These are phyloP conservation scores for Fratercula arctica DNA, from an alignment of 2,797 vertebrate genomes.

Conservation along the genomic window DNA sequence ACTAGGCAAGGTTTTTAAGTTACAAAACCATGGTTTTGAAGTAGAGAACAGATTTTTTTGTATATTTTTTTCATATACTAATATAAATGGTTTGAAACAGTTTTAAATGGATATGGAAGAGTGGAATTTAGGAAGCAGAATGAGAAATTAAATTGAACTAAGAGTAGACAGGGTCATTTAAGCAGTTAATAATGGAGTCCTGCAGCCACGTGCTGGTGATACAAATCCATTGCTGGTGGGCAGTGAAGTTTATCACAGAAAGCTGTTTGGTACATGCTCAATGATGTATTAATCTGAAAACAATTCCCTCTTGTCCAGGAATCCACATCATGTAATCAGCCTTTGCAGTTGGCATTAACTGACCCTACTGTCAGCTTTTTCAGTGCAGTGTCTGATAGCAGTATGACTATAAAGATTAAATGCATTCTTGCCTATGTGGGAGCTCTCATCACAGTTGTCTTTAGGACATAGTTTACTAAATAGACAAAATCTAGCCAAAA, in stretches of 20 bases:
- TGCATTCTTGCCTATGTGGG: neutral
- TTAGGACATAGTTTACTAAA: neutral
- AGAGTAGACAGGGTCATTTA: neutral
- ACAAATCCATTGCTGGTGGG: neutral
- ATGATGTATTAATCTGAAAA: constrained; percentile 10
- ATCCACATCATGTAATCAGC: neutral
- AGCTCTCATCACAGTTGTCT: neutral
- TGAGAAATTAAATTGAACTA: neutral
- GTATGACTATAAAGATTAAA: neutral
- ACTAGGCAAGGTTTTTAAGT: neutral
- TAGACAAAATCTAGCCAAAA: neutral
- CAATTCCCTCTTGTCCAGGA: neutral
- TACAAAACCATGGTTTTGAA: neutral
- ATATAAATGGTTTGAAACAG: neutral
- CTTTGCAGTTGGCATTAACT: neutral
- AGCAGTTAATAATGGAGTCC: neutral
- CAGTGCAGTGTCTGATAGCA: neutral
- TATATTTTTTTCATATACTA: neutral
- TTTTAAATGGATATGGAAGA: neutral
- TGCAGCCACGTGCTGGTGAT: neutral
- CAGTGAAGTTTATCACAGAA: constrained; percentile 9
- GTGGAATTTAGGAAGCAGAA: neutral
- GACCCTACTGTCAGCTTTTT: neutral
- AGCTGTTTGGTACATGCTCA: neutral
- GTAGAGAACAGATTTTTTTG: neutral